A percentile compares a stretch with the other conserved stretches of the same genome.
These are phyloP conservation scores for Pseudorhombus dupliciocellatus DNA, from an alignment of 2,113 vertebrate species.

Conservation along the genomic window DNA sequence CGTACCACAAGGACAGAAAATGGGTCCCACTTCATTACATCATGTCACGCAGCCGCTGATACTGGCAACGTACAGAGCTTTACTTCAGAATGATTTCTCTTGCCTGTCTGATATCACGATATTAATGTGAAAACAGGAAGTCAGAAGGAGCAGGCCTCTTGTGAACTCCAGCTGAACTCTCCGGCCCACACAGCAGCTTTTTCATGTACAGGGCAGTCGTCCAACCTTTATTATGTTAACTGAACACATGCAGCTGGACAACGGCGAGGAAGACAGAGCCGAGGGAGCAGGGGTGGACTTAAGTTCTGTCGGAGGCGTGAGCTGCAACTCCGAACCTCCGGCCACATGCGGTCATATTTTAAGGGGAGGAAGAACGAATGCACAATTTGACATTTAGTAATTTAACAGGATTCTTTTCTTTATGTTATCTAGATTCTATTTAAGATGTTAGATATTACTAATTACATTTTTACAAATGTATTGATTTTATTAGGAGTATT, in stretches of 20 bases:
- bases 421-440: too few species aligned
- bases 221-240: slow-evolving; percentile 22
- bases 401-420: too few species aligned
- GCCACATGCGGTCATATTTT: neutral
- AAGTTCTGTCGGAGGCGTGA: neutral
- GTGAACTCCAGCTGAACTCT: slow-evolving; percentile 37
- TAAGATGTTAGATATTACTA: too few species aligned
- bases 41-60: neutral
- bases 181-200: neutral
- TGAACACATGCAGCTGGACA: neutral
- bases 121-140: slow-evolving; percentile 31
- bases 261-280: neutral
- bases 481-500: too few species aligned
- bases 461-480: too few species aligned
- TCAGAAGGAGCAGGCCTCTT: slow-evolving; percentile 9
- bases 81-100: neutral
- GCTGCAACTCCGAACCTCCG: too few species aligned
- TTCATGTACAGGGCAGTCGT: slow-evolving; percentile 11
- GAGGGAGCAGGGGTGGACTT: neutral
- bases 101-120: slow-evolving; percentile 10
- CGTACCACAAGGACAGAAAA: neutral
- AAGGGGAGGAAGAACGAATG: too few species aligned
- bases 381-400: too few species aligned
- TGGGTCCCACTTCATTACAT: neutral
- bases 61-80: neutral